phyloP scores from a whole-genome alignment of 2,797 vertebrate species.

The Lacerta agilis region DNA sequence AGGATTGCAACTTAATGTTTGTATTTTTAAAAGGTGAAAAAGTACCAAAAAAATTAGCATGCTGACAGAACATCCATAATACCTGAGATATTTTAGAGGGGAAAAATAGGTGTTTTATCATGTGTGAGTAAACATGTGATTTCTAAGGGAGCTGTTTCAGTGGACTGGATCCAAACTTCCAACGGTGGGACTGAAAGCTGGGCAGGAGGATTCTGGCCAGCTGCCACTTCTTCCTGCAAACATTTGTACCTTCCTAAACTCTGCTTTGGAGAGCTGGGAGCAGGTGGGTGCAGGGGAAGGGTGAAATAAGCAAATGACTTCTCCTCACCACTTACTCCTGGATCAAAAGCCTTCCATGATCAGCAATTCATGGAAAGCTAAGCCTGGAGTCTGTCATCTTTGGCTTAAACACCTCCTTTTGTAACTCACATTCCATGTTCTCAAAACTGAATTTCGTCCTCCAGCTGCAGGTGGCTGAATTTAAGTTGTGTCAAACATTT shows the following conservation, averaged over 20 bases:
- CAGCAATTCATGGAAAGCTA: neutral
- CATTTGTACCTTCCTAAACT: neutral
- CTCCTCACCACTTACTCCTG: neutral
- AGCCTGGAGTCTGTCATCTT: neutral
- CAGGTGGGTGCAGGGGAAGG: neutral
- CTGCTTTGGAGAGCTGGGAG: neutral
- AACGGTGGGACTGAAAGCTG: no score
- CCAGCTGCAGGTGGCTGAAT: neutral
- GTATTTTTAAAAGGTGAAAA: neutral
- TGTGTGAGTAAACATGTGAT: neutral
- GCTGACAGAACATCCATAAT: neutral
- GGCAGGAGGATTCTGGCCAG: neutral
- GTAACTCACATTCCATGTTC: neutral
- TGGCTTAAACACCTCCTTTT: constrained; percentile 33
- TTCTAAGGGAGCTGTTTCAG: constrained; percentile 12
- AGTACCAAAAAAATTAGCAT: neutral
- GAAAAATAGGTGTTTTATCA: neutral
- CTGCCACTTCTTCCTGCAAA: neutral
- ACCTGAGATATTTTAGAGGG: no score
- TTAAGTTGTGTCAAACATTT: constrained; percentile 27
- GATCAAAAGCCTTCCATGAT: neutral
- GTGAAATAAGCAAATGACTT: neutral
- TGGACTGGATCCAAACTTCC: neutral
- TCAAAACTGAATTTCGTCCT: constrained; percentile 20
- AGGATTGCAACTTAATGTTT: neutral